Evolutionary conservation across 2,888 invertebrate species (phyloP).

Genomic region (Tipula confusa): DNA sequence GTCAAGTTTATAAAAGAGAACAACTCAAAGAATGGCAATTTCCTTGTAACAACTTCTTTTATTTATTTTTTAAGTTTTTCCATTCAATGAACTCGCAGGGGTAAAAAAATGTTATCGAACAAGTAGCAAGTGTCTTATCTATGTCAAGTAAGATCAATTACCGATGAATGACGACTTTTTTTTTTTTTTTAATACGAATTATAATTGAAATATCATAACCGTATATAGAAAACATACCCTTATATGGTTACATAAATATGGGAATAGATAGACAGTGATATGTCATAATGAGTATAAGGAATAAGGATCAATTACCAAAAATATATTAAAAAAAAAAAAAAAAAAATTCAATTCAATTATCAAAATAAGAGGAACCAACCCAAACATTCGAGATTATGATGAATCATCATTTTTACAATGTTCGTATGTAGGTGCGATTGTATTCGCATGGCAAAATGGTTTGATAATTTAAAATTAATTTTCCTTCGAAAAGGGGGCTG

Average conservation of each 20-base stretch:
- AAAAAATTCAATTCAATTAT: not conserved
- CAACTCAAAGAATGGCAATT: not conserved
- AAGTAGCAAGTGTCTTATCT: not conserved
- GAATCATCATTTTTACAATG: not conserved
- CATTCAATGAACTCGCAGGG: not conserved
- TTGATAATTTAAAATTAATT: slow-evolving; percentile 4
- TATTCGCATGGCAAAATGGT: not conserved
- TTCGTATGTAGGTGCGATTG: not conserved
- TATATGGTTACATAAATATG: not conserved
- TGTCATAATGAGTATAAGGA: not conserved
- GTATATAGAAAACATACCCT: not conserved
- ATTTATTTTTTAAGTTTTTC: not conserved
- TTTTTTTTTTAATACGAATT: not conserved
- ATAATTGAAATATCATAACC: not conserved
- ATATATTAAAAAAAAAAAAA: too few species aligned
- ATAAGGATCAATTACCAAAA: not conserved
- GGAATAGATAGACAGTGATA: not conserved
- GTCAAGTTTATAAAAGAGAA: not conserved
- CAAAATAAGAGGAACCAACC: not conserved
- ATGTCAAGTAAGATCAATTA: not conserved
- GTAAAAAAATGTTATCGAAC: not conserved
- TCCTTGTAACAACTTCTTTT: not conserved
- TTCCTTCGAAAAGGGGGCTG: not conserved
- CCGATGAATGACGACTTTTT: not conserved
- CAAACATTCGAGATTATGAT: not conserved